Base-by-base conservation (phyloP, 2,797 vertebrate genomes). In the Diplodus sargus region DNA sequence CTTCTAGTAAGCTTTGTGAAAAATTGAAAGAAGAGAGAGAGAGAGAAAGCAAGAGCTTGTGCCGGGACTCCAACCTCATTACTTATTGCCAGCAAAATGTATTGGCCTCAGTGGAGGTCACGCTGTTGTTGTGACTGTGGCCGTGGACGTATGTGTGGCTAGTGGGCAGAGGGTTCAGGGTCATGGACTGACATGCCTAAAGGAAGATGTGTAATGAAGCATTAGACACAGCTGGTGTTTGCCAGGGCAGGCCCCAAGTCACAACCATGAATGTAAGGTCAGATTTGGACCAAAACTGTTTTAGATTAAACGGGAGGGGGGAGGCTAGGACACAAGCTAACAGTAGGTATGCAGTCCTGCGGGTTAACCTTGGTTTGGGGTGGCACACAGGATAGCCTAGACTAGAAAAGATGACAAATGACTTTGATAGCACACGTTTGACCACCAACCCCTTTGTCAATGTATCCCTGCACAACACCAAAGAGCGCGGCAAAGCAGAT, bases 151-250 rank as follows among this genome's bases (percentile, higher is more conserved):
- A 57, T 79, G 80, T 79, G 80, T 87, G 86, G 85, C 91, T 81
- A 43, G 56, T 87, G 92, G 92, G 86, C 79, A 89, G 87, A 89
- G 92, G 86, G 92, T 94, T 89, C 88, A 89, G 92, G 93, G 94
- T 95, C 92, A 91, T 28, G 51, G 76, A 74, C 87, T 89, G 81
- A 86, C 89, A 85, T 63, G 92, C 93, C 93, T 90, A 61, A 66
- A 93, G 93, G 89, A 92, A 90, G 87, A 59, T 86, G 91, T 85
- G 88, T 95, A 96, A 95, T 95, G 94, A 95, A 94, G 92, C 95
- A 87, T 93, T 87, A 78, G 85, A 90, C 92, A 91, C 95, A 96
- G 94, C 94, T 95, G 95, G 93, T 94, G 89, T 81, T 87, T 81
- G 86, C 89, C 87, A 81, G 94, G 94, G 91, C 90, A 92, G 52